Evolutionary conservation across 2,113 vertebrate genomes (phyloP), one percentile per base, ranked within the genome.

Genomic region (Sciurus niger): DNA sequence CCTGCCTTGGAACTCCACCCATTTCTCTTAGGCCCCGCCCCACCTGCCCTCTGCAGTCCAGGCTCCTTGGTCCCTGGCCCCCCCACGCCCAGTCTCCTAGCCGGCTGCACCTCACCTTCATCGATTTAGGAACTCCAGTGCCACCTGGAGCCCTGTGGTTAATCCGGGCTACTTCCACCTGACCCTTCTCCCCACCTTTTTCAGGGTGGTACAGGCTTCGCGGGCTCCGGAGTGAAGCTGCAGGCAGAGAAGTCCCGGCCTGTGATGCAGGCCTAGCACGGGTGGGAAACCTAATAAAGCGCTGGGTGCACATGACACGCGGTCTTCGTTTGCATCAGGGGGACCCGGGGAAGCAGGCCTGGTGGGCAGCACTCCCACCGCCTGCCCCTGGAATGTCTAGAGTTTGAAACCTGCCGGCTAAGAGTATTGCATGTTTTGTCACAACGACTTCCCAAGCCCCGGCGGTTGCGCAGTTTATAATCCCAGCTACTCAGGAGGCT

Each of bases 161-260:
- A 63, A 14, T 32, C 51, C 6, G 2, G 5, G 5, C 40, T 7
- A 13, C 32, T 51, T 37, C 48, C 48, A 88, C 46, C 60, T 72
- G 22, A 7, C 18, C 40, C 37, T 82, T 65, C 72, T 65, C 18
- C 89, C 87, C 78, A n/a, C 95, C 32, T 51, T 10, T 18, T 37
- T 8, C 85, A 99, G 99, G 99, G 99, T 12, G 99, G 99, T 76
- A 99, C 99, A 0, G 99, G 99, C 90, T 99, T 99, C 6, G 98
- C 99, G 0, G 99, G 98, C 8, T 99, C 99, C 0, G 99, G 99
- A 18, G 98, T 99, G 8, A 98, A 98, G 43, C 98, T 99, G 78
- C 97, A 98, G 8, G 99, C 99, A 0, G 99, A 99, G 97, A 99
- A 99, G 97, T 99, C 99, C 4, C 98, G 99, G 86, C 99, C 99